Base-by-base conservation (phyloP, 2,888 invertebrate species). In the Iselma pallidipennis region DNA sequence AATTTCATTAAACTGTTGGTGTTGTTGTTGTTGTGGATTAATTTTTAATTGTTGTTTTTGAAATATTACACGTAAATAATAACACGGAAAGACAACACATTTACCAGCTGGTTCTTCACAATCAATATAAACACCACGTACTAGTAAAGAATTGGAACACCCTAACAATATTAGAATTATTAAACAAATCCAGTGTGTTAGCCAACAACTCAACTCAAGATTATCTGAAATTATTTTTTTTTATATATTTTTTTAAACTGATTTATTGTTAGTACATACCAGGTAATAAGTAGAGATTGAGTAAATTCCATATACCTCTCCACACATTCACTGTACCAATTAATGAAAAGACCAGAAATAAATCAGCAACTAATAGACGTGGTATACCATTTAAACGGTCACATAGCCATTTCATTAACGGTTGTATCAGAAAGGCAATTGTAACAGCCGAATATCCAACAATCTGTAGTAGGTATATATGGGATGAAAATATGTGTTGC, bases 91-190 rank as follows among this genome's bases (percentile, higher is more conserved):
- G 54, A 91, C 89, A 1, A 94, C 91, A 76, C 94, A 92, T 72
- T 92, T 89, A 14, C 92, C 92, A 0, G 89, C 90, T 0, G 89
- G 88, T 71, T 93, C 93, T 73, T 94, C 93, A 0, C 91, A 94
- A 80, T 95, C 95, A 56, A 94, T 92, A 80, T 91, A 93, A 1
- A 95, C 93, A 0, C 95, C 95, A 49, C 94, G 86, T 2, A 94
- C 94, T 65, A 95, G 85, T 55, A 95, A 86, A 0, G 94, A 92
- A 82, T 95, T 95, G 71, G 94, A 91, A 76, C 94, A 94, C 77
- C 94, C 93, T 56, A 95, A 84, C 7, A 94, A 85, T 55, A 93
- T 88, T 55, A 94, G 85, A 37, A 93, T 82, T 0, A 89, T 77
- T 65, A 94, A 86, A 66, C 92, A 91, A 61, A 90, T 85, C 70